Percentiles rank a stretch among this genome's conserved stretches.
Evolutionary conservation across 2,113 vertebrate genomes (phyloP).

Genomic region (Albula glossodonta): DNA sequence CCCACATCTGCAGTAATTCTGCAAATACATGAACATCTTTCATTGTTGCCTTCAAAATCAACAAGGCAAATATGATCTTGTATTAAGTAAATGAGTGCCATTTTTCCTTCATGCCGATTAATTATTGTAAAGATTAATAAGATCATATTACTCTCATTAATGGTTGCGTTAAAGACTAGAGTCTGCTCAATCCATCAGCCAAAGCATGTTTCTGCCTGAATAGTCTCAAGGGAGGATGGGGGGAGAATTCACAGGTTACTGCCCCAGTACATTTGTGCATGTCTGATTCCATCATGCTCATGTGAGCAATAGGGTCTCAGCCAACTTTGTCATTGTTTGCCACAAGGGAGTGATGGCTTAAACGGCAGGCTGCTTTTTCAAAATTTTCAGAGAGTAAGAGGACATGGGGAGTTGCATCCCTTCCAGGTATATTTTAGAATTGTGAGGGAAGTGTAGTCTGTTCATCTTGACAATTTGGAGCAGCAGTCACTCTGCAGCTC

Average conservation of each 20-base stretch:
- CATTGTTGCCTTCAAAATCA: not conserved
- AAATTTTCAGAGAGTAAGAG: not conserved
- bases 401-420: conserved; percentile 45
- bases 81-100: not conserved
- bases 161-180: not conserved
- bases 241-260: conserved; percentile 44
- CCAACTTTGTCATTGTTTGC: conserved; percentile 59
- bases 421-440: conserved; percentile 59
- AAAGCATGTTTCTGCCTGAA: not conserved
- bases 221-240: not conserved
- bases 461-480: conserved; percentile 38
- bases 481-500: conserved; percentile 38
- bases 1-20: not conserved
- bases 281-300: conserved; percentile 58
- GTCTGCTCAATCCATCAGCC: not conserved
- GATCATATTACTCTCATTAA: not conserved
- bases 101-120: not conserved
- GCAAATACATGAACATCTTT: not conserved
- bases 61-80: not conserved
- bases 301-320: conserved; percentile 50
- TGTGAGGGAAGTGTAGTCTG: conserved; percentile 34
- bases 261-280: conserved; percentile 47
- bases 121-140: not conserved
- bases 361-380: conserved; percentile 37
- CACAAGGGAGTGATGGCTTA: conserved; percentile 56